Percentiles rank a stretch among this genome's conserved stretches.
phyloP scores from a whole-genome alignment of 2,113 vertebrate genomes.

The Seriola dumerili region DNA sequence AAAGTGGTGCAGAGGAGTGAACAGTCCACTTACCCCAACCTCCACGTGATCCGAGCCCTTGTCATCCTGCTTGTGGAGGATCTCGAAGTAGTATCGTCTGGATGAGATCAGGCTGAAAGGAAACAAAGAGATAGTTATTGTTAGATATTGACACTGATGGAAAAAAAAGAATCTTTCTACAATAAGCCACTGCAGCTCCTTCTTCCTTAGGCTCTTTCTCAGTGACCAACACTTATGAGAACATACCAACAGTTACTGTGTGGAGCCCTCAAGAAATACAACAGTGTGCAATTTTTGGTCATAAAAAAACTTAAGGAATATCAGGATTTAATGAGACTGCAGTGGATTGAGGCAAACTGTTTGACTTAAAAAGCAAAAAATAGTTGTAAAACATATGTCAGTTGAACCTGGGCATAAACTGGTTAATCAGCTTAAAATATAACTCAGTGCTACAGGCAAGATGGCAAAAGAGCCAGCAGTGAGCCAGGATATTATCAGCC shows the following conservation, averaged over 20 bases:
- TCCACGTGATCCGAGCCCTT: conserved; percentile 97
- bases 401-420: conserved; percentile 17
- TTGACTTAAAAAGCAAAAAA: conserved; percentile 2
- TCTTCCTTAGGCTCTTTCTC: background rate
- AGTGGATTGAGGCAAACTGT: conserved; percentile 8
- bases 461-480: conserved; percentile 2
- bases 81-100: conserved; percentile 96
- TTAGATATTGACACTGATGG: conserved; percentile 24
- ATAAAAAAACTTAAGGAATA: background rate
- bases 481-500: conserved; percentile 46
- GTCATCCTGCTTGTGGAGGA: conserved; percentile 98
- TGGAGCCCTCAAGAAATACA: background rate
- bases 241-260: background rate
- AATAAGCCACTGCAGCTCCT: background rate
- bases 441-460: conserved; percentile 19
- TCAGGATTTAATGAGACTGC: background rate
- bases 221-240: background rate
- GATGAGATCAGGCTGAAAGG: conserved; percentile 91
- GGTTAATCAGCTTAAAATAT: conserved; percentile 38
- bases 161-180: background rate
- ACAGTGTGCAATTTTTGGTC: background rate
- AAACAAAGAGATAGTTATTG: conserved; percentile 34
- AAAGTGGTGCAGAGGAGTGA: conserved; percentile 37
- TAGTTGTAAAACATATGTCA: conserved; percentile 11
- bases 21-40: conserved; percentile 92